A percentile compares a stretch with the other conserved stretches of the same genome.
phyloP scores from a whole-genome alignment of 2,797 vertebrate genomes.

The Gobionotothen gibberifrons region DNA sequence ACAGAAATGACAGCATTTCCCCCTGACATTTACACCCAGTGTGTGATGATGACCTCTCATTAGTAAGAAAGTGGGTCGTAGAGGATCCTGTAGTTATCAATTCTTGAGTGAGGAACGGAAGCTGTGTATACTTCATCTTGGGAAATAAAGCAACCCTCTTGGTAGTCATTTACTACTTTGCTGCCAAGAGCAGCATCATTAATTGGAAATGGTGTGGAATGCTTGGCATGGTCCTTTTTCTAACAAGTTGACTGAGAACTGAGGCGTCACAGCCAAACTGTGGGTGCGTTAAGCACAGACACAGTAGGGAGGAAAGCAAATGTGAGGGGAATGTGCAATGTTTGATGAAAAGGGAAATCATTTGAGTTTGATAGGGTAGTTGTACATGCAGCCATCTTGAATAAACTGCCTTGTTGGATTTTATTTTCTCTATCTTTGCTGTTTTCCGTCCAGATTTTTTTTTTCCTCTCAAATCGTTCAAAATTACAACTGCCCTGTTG shows the following conservation, averaged over 20 bases:
- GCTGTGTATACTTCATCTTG: constrained; percentile 73
- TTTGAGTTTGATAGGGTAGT: constrained; percentile 8
- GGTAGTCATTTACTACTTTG: constrained; percentile 76
- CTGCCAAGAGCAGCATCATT: constrained; percentile 82
- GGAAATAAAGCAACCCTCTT: constrained; percentile 80
- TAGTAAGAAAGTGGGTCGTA: constrained; percentile 78
- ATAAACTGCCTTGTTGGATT: constrained; percentile 28
- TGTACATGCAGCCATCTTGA: constrained; percentile 14
- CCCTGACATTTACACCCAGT: constrained; percentile 63
- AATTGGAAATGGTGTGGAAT: constrained; percentile 81
- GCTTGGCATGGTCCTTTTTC: constrained; percentile 75
- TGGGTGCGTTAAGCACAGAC: constrained; percentile 60
- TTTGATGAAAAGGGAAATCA: constrained; percentile 30
- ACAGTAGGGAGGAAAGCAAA: constrained; percentile 59
- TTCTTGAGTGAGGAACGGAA: constrained; percentile 68
- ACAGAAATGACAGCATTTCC: constrained; percentile 71
- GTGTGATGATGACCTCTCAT: constrained; percentile 78
- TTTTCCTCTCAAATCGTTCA: constrained; percentile 46
- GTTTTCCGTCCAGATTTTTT: constrained; percentile 12
- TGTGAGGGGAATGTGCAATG: constrained; percentile 43
- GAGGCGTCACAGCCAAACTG: constrained; percentile 66
- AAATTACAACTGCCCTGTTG: constrained; percentile 73
- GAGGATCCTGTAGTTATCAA: constrained; percentile 74
- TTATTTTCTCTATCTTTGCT: constrained; percentile 18
- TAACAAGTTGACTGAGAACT: constrained; percentile 75